Evolutionary conservation across 2,797 vertebrate genomes (phyloP).

Genomic region (Saguinus oedipus): DNA sequence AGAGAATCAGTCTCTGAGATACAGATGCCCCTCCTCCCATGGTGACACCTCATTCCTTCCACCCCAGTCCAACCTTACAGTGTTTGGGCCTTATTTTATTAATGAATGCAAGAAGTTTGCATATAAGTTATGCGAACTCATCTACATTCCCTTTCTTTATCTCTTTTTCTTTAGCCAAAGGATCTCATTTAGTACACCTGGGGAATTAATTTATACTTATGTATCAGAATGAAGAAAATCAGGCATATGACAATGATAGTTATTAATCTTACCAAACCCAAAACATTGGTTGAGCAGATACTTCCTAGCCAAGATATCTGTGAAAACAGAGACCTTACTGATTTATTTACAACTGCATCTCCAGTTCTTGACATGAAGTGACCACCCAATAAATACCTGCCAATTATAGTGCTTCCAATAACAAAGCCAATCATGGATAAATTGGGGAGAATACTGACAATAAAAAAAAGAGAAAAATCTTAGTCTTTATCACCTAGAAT

Average conservation of each 20-base stretch:
- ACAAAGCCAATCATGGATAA: background rate
- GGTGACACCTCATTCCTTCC: too few species aligned
- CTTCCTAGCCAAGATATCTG: background rate
- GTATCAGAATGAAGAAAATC: background rate
- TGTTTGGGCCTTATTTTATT: background rate
- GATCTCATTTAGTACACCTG: background rate
- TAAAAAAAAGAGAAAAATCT: background rate
- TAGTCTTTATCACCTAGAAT: background rate
- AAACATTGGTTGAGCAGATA: background rate
- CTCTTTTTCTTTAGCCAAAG: background rate
- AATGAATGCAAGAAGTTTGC: background rate
- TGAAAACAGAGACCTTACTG: background rate
- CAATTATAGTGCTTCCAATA: background rate
- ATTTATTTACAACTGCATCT: background rate
- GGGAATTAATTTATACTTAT: background rate
- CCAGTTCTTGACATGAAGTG: background rate
- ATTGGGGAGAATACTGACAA: background rate
- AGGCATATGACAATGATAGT: background rate
- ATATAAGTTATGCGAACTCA: background rate
- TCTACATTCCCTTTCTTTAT: background rate
- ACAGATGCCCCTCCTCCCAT: rapidly evolving
- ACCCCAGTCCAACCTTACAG: background rate
- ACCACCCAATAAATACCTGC: background rate
- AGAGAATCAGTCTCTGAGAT: background rate
- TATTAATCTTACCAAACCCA: background rate